Conservation (phyloP, 2,797 vertebrate species). For the Coracias cyanogaster region DNA sequence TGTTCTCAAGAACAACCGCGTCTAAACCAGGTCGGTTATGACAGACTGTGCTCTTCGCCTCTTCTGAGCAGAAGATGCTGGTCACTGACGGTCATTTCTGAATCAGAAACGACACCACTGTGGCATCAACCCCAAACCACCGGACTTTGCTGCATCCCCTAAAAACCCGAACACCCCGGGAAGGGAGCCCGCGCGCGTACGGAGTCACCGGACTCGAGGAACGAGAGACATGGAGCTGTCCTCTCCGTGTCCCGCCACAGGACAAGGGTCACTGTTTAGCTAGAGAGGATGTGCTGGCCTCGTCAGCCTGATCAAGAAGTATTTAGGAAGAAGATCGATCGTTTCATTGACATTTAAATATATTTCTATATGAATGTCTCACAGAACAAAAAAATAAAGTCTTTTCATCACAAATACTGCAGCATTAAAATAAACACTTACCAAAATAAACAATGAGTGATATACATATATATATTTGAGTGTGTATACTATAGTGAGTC, state of each 20-base stretch:
- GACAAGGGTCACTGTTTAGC: rapidly evolving
- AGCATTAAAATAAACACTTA: slow-evolving; percentile 78
- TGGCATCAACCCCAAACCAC: not conserved
- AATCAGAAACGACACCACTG: not conserved
- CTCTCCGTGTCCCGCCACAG: not conserved
- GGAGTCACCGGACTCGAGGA: not conserved
- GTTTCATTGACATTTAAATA: slow-evolving; percentile 78
- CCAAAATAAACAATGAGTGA: slow-evolving; percentile 79
- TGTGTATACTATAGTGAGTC: slow-evolving; percentile 77
- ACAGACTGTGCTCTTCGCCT: not conserved
- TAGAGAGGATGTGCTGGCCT: not conserved
- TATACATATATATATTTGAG: slow-evolving; percentile 79
- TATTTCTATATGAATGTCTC: slow-evolving; percentile 71
- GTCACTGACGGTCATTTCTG: not conserved
- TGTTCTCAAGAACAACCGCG: not conserved
- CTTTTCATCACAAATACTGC: slow-evolving; percentile 72
- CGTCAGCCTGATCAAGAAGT: not conserved
- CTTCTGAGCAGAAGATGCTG: not conserved
- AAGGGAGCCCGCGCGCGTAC: not conserved
- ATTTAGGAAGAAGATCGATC: rapidly evolving
- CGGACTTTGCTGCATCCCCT: not conserved
- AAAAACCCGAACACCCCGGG: not conserved
- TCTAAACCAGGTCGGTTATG: not conserved
- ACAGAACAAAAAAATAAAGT: slow-evolving; percentile 64
- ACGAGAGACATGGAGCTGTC: not conserved